Conservation (phyloP, 2,888 invertebrate genomes). For the Trichopoda pennipes region DNA sequence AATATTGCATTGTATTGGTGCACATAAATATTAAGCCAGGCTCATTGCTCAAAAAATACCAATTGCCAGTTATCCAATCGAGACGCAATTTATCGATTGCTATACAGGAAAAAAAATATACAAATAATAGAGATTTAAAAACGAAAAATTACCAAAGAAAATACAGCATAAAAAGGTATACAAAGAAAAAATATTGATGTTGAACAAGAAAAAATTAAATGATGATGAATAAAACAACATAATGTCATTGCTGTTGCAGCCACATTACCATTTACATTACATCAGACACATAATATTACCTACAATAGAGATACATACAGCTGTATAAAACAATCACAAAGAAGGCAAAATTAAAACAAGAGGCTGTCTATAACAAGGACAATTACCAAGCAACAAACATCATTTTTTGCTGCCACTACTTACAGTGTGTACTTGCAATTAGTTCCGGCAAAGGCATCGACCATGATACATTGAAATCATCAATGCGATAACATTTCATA, state of each 20-base stretch:
- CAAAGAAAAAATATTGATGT: slow-evolving; percentile 45
- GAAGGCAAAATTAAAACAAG: background rate
- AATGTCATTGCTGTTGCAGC: slow-evolving; percentile 58
- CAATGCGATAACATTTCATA: slow-evolving; percentile 86
- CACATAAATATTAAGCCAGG: slow-evolving; percentile 88
- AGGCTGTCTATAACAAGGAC: no score
- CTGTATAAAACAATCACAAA: slow-evolving; percentile 21
- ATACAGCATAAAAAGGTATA: slow-evolving; percentile 16
- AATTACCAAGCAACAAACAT: background rate
- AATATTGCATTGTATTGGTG: slow-evolving; percentile 83
- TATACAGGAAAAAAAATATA: slow-evolving; percentile 74
- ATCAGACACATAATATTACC: slow-evolving; percentile 1
- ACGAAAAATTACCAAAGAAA: slow-evolving; percentile 2
- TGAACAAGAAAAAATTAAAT: slow-evolving; percentile 12
- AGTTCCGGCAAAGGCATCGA: slow-evolving; percentile 83
- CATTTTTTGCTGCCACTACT: slow-evolving; percentile 75
- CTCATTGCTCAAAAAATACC: slow-evolving; percentile 89
- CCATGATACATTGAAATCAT: slow-evolving; percentile 84
- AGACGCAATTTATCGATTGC: slow-evolving; percentile 88
- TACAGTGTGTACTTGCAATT: slow-evolving; percentile 85
- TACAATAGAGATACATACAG: slow-evolving; percentile 9
- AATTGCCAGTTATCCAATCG: slow-evolving; percentile 93
- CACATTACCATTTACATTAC: slow-evolving; percentile 17
- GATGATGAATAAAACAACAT: slow-evolving; percentile 51
- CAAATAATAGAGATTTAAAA: slow-evolving; percentile 5